These are phyloP conservation scores for Oscheius sp. DNA, from an alignment of 2,888 invertebrate species.

Conservation along the genomic window DNA sequence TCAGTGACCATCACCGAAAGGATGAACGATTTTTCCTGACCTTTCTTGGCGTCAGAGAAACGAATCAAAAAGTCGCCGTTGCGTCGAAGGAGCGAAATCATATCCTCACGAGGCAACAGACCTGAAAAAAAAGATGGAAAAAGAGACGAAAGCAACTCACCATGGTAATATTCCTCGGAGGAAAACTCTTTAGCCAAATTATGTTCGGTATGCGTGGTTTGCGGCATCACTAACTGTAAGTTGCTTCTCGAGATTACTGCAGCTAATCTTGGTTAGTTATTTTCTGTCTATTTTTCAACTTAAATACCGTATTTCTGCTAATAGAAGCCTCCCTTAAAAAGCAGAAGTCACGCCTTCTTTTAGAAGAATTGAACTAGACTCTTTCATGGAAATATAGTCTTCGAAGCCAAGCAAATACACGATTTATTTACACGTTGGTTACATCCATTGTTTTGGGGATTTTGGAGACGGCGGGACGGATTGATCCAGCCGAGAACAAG, in stretches of 20 bases:
- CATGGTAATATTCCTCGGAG: neutral
- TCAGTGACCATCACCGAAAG: slow-evolving; percentile 52
- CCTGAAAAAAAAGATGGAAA: too few species aligned
- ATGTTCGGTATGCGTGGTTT: too few species aligned
- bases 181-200: neutral
- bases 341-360: too few species aligned
- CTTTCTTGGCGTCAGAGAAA: slow-evolving; percentile 48
- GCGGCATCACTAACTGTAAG: too few species aligned
- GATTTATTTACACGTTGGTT: neutral
- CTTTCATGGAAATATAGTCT: too few species aligned
- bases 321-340: too few species aligned
- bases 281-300: too few species aligned
- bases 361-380: too few species aligned
- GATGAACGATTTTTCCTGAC: slow-evolving; percentile 45
- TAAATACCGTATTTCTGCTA: too few species aligned
- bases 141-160: too few species aligned
- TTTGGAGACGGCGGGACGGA: slow-evolving; percentile 26
- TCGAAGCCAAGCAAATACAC: neutral
- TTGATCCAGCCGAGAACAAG: slow-evolving; percentile 42
- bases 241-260: too few species aligned
- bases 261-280: too few species aligned
- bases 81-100: slow-evolving; percentile 38
- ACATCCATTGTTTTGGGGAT: slow-evolving; percentile 2
- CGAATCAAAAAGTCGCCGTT: slow-evolving; percentile 56
- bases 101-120: neutral